These are phyloP conservation scores for Brachypalpus laphriformis DNA, from an alignment of 2,888 invertebrate species.

Conservation along the genomic window DNA sequence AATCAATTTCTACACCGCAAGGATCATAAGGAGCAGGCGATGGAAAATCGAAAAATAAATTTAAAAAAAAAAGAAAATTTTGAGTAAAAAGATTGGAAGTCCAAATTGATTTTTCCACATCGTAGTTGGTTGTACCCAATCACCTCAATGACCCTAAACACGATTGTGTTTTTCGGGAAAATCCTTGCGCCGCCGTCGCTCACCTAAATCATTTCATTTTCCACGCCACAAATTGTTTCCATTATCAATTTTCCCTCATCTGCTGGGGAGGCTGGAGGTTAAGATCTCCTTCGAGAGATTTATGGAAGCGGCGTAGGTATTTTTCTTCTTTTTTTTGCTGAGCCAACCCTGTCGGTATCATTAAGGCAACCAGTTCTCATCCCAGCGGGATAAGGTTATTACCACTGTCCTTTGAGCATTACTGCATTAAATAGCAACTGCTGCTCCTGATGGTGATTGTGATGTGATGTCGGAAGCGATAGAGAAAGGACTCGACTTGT, in stretches of 20 bases:
- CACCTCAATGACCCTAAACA: background rate
- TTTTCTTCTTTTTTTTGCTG: background rate
- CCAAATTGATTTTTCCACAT: slow-evolving; percentile 42
- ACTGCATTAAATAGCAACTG: slow-evolving; percentile 21
- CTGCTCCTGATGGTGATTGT: slow-evolving; percentile 11
- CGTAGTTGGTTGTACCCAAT: background rate
- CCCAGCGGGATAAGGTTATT: slow-evolving; percentile 45
- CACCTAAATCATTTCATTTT: slow-evolving; percentile 58
- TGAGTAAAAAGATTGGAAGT: slow-evolving; percentile 2
- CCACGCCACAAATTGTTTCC: slow-evolving; percentile 53
- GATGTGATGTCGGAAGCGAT: background rate
- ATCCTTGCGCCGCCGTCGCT: slow-evolving; percentile 17
- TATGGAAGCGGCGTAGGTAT: background rate
- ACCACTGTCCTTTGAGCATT: slow-evolving; percentile 5
- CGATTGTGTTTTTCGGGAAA: background rate
- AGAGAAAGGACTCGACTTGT: slow-evolving; percentile 4
- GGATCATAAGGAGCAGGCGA: slow-evolving; percentile 24
- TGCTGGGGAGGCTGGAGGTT: background rate
- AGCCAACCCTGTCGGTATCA: slow-evolving; percentile 26
- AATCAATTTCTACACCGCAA: slow-evolving; percentile 36
- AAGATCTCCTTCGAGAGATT: slow-evolving; percentile 6
- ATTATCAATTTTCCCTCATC: slow-evolving; percentile 40
- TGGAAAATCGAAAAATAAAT: slow-evolving; percentile 29
- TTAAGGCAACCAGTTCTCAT: slow-evolving; percentile 29
- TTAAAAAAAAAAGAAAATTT: background rate